Conservation (phyloP, 2,113 vertebrate species). For the Colius striatus region DNA sequence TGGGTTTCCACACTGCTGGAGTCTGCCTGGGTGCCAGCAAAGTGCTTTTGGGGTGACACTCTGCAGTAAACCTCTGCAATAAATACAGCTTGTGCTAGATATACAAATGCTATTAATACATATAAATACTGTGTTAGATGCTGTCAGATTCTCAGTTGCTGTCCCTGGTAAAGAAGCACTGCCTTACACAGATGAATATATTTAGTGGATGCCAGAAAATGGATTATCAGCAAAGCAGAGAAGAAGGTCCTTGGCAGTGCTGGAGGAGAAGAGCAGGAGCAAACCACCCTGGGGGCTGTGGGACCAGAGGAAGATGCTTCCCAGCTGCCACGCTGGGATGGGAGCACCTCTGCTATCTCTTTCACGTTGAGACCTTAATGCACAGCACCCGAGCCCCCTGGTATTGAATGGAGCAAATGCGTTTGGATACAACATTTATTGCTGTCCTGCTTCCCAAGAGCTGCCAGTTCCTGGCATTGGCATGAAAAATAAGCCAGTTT, state of each 20-base stretch:
- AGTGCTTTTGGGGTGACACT: background rate
- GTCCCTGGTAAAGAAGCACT: background rate
- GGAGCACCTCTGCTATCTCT: background rate
- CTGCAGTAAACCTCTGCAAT: background rate
- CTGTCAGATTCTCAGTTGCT: background rate
- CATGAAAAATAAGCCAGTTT: background rate
- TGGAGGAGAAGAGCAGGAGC: background rate
- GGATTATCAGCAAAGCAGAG: background rate
- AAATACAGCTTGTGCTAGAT: too few species aligned
- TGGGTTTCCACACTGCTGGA: background rate
- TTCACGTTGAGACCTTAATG: background rate
- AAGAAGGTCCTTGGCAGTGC: background rate
- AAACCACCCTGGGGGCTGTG: background rate
- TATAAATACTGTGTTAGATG: rapidly evolving
- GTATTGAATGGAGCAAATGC: background rate
- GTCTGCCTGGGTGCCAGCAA: background rate
- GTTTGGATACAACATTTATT: background rate
- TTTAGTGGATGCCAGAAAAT: background rate
- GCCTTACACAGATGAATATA: rapidly evolving
- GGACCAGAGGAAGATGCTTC: background rate
- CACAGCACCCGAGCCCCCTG: rapidly evolving
- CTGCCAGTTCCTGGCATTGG: background rate
- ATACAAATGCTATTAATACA: background rate
- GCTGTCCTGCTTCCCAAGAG: background rate
- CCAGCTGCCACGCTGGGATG: rapidly evolving